Conservation (phyloP, 2,797 vertebrate genomes). For the Sebastes kiyomatsui region DNA sequence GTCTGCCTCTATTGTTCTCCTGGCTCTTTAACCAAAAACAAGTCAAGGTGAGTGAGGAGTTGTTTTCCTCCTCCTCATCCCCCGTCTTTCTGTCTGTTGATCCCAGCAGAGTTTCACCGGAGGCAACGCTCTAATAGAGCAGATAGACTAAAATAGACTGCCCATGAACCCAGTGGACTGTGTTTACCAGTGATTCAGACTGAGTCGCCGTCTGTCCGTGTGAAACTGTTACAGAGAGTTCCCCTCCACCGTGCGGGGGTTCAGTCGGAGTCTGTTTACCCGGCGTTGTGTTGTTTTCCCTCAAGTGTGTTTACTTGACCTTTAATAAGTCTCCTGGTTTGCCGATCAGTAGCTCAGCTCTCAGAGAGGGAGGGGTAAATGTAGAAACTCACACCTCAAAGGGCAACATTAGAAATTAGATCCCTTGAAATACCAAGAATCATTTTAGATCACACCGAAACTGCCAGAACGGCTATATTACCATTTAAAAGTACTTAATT, state of each 20-base stretch:
- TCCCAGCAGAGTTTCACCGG: constrained; percentile 7
- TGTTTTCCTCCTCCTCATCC: constrained; percentile 14
- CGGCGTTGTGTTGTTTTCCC: constrained; percentile 35
- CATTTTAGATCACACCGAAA: not conserved
- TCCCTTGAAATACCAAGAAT: not conserved
- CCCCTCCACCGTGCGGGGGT: not conserved
- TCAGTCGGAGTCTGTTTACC: constrained; percentile 53
- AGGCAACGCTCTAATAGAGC: constrained; percentile 21
- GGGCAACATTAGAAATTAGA: not conserved
- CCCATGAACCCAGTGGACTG: constrained; percentile 44
- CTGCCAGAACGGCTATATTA: not conserved
- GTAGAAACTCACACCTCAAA: not conserved
- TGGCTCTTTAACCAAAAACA: constrained; percentile 9
- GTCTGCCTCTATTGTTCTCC: constrained; percentile 8
- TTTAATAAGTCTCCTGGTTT: constrained; percentile 40
- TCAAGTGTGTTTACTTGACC: constrained; percentile 57
- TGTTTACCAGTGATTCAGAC: constrained; percentile 44
- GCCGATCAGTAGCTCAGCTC: constrained; percentile 28
- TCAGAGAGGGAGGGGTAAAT: not conserved
- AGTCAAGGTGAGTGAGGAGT: constrained; percentile 21
- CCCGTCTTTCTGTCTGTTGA: constrained; percentile 3
- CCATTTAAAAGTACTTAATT: not conserved
- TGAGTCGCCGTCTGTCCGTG: not conserved
- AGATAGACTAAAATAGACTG: constrained; percentile 59
- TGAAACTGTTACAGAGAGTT: constrained; percentile 9